Conservation (phyloP, 2,888 invertebrate species). For the Creontiades dilutus region DNA sequence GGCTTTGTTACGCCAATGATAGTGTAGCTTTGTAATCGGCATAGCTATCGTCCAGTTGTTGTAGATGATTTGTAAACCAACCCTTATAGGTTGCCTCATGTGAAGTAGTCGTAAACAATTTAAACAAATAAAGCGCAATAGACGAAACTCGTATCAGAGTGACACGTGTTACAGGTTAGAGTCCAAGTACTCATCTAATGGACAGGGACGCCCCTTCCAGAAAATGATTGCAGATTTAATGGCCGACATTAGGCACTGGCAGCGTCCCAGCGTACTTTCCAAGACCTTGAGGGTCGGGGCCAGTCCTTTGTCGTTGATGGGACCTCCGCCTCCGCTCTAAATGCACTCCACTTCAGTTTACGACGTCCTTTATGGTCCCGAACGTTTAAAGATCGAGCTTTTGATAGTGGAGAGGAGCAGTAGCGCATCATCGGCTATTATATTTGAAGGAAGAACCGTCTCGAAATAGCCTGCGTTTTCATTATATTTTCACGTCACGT, state of each 20-base stretch:
- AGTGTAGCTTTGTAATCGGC: too few species aligned
- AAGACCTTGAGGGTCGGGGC: conserved; percentile 17
- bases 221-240: conserved; percentile 51
- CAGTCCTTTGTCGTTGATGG: conserved; percentile 57
- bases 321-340: conserved; percentile 45
- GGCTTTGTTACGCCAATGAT: too few species aligned
- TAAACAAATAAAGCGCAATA: too few species aligned
- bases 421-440: conserved; percentile 27
- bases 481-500: neutral
- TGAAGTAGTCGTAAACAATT: neutral
- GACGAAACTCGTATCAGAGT: neutral
- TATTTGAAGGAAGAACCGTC: neutral
- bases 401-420: conserved; percentile 10
- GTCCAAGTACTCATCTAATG: conserved; percentile 15
- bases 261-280: neutral
- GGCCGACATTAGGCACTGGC: neutral
- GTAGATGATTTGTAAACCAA: too few species aligned
- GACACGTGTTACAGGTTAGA: neutral
- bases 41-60: too few species aligned
- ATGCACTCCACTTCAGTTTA: conserved; percentile 46
- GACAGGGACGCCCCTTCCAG: conserved; percentile 2
- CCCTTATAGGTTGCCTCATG: too few species aligned
- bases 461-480: neutral
- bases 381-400: conserved; percentile 56
- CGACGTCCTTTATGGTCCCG: conserved; percentile 48